These are phyloP conservation scores for Xiphias gladius DNA, from an alignment of 2,113 vertebrate genomes.

Conservation along the genomic window DNA sequence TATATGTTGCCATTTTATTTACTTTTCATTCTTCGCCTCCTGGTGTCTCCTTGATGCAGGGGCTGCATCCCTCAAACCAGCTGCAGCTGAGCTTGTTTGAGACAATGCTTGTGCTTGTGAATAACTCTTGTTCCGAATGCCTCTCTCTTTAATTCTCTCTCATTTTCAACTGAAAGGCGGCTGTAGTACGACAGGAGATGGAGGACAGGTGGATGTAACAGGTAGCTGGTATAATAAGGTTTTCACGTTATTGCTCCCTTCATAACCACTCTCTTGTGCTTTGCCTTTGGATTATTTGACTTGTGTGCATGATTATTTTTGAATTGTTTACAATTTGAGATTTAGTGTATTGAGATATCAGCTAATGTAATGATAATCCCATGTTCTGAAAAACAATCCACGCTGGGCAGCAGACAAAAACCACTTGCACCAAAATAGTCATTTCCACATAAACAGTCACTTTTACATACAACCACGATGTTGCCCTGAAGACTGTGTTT, in stretches of 20 bases:
- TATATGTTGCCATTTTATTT: conserved; percentile 34
- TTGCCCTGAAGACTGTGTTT: conserved; percentile 14
- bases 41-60: conserved; percentile 56
- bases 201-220: conserved; percentile 80
- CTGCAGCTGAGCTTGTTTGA: conserved; percentile 72
- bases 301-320: conserved; percentile 43
- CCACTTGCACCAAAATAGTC: conserved; percentile 54
- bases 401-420: conserved; percentile 67
- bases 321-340: conserved; percentile 5
- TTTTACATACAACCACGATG: not conserved
- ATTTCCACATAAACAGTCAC: not conserved
- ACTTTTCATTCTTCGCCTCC: conserved; percentile 47
- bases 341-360: conserved; percentile 3
- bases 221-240: conserved; percentile 79
- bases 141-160: conserved; percentile 71
- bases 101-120: conserved; percentile 77
- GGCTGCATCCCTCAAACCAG: conserved; percentile 74
- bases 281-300: conserved; percentile 65
- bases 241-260: conserved; percentile 59
- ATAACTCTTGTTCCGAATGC: conserved; percentile 79
- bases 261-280: conserved; percentile 67
- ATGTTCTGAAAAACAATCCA: conserved; percentile 47
- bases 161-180: conserved; percentile 81
- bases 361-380: conserved; percentile 52
- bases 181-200: conserved; percentile 80